Evolutionary conservation across 2,113 vertebrate genomes (phyloP).

Genomic region (Sander vitreus): DNA sequence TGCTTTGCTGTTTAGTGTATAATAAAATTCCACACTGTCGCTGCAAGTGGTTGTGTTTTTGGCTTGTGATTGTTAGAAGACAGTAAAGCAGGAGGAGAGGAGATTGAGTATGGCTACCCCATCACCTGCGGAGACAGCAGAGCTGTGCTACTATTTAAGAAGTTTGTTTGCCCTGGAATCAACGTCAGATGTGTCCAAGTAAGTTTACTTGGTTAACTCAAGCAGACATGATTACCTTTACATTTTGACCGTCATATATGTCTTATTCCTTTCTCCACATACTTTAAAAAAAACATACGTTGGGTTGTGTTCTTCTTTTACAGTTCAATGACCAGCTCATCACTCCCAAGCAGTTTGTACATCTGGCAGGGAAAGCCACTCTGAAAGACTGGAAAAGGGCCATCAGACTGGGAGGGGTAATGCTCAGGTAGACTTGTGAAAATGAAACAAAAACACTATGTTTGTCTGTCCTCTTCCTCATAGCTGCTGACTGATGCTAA

Average conservation of each 20-base stretch:
- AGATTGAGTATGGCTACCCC: slow-evolving; percentile 92
- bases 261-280: neutral
- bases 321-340: slow-evolving; percentile 96
- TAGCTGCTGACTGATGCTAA: neutral
- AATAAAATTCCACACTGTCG: neutral
- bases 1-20: neutral
- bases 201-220: neutral
- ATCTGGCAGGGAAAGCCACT: slow-evolving; percentile 95
- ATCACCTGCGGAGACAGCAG: slow-evolving; percentile 96
- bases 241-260: neutral
- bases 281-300: neutral
- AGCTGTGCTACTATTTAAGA: slow-evolving; percentile 95
- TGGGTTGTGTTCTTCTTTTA: slow-evolving; percentile 39
- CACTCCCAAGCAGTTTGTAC: slow-evolving; percentile 96
- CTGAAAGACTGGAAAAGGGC: slow-evolving; percentile 98
- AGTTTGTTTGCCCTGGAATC: slow-evolving; percentile 96
- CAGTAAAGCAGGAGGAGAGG: slow-evolving; percentile 85
- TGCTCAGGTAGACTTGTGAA: slow-evolving; percentile 89
- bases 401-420: slow-evolving; percentile 94
- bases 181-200: slow-evolving; percentile 97
- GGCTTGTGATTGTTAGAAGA: slow-evolving; percentile 80
- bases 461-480: neutral
- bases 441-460: neutral
- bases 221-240: neutral
- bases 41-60: neutral